Evolutionary conservation across 2,888 invertebrate genomes (phyloP).

Genomic region (Mythimna vitellina): DNA sequence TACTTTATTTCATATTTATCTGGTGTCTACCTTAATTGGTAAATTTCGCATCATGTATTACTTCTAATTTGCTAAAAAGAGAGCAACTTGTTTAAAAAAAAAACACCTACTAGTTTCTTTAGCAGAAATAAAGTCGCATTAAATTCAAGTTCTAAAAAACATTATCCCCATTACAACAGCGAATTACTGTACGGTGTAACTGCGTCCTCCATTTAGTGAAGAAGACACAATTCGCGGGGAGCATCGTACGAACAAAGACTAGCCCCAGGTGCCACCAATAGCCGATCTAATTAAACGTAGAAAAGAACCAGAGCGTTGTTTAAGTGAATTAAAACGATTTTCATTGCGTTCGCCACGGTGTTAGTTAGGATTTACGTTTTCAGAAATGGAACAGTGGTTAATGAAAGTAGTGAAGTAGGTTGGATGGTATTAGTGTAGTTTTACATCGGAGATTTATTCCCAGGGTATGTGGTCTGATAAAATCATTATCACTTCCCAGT

Average conservation of each 20-base stretch:
- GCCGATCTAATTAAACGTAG: conserved; percentile 82
- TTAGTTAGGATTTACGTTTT: conserved; percentile 71
- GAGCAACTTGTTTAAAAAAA: background rate
- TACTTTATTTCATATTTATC: too few relatives aligned
- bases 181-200: conserved; percentile 68
- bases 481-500: background rate
- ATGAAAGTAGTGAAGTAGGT: conserved; percentile 44
- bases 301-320: conserved; percentile 79
- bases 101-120: background rate
- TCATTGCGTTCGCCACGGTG: conserved; percentile 64
- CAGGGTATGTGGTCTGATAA: background rate
- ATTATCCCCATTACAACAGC: conserved; percentile 17
- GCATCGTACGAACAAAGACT: conserved; percentile 68
- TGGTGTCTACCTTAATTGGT: too few relatives aligned
- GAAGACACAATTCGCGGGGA: conserved; percentile 77
- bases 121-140: background rate
- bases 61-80: background rate
- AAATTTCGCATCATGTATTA: background rate
- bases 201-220: conserved; percentile 70
- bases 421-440: conserved; percentile 18
- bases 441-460: background rate
- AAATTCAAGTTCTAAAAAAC: conserved; percentile 7
- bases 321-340: conserved; percentile 79
- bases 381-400: conserved; percentile 54
- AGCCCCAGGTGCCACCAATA: conserved; percentile 85